Evolutionary conservation across 2,888 invertebrate species (phyloP), one percentile per base, ranked within the genome.

Genomic region (Acrobasis repandana): DNA sequence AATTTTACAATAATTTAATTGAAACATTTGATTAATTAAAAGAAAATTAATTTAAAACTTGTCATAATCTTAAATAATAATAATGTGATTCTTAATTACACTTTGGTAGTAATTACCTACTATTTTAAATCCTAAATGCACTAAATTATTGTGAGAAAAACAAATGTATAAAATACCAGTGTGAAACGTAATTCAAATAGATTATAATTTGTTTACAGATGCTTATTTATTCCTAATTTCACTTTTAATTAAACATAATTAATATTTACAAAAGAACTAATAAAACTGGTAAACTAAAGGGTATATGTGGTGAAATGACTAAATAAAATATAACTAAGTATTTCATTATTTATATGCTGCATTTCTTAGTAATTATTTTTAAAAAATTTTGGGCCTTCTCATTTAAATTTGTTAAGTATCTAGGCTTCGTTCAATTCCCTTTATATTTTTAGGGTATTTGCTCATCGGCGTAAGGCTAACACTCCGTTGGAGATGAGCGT

Each of bases 31-130:
- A 61, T 52, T 61, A 46, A 59, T 58, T 46, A 46, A 56, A 61
- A 59, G 20, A 52, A 51, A 62, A 49, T 60, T 46, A 62, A 63
- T 64, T 63, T 62, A 20, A 64, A 54, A 62, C 54, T 64, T 63
- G 62, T 74, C 67, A 63, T 75, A 71, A 65, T 64, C 62, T 65
- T 72, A 72, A 70, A 66, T 69, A 74, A 79, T 86, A 79, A 80
- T 86, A 78, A 80, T 80, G 80, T 85, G 84, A 86, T 84, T 77
- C 89, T 83, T 88, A 90, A 85, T 85, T 90, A 91, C 87, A 90
- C 91, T 91, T 91, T 91, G 91, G 91, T 91, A 89, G 89, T 90
- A 86, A 84, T 85, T 82, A 90, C 82, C 90, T 90, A 90, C 68
- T 74, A 79, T 83, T 83, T 82, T 79, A 79, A 80, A 77, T 80